Evolutionary conservation across 1,140 invertebrate genomes (phyloP), one percentile per base, ranked within the genome.

Genomic region (Lepidurus arcticus): DNA sequence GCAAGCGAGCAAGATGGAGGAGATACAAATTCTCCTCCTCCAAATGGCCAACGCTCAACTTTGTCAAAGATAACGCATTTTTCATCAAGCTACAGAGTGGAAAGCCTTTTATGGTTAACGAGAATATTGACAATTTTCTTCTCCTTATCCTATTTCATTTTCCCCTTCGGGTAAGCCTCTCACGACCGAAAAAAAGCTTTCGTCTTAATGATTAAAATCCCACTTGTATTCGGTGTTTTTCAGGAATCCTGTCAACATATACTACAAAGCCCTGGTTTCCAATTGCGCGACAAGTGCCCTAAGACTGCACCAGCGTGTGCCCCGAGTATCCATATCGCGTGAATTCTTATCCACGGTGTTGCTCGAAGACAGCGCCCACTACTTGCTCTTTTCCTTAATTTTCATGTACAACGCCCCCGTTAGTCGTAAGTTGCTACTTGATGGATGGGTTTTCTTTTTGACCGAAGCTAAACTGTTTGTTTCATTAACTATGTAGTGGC

Each of bases 351-450:
- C 88, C 11, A 85, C 88, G 8, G 84, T 99, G 78, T 87, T 98
- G 80, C 82, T 91, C 73, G 97, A 99, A 86, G 97, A 99, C 87
- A 97, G 95, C 78, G 96, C 93, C 81, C 97, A 99, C 85, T 98
- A 99, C 84, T 87, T 99, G 76, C 90, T 98, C 84, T 99, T 93
- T 85, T 94, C 94, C 11, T 85, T 98, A 74, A 95, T 98, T 82
- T 98, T 98, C 84, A 88, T 98, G 80, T 96, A 93, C 85, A 92
- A 92, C 45, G 87, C 91, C 76, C 95, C 96, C 42, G 90, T 96
- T 75, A 91, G 95, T 81, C 88, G 93, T 96, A 94, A 93, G 34
- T 53, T 8, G 44, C 42, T 34, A 11, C 42, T 6, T 1, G n/a
- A 44, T 42, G 11, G 47, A n/a, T 34, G 16, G 11, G n/a, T 78